These are phyloP conservation scores for Mustelus asterias DNA, from an alignment of 2,113 vertebrate genomes.

Conservation along the genomic window DNA sequence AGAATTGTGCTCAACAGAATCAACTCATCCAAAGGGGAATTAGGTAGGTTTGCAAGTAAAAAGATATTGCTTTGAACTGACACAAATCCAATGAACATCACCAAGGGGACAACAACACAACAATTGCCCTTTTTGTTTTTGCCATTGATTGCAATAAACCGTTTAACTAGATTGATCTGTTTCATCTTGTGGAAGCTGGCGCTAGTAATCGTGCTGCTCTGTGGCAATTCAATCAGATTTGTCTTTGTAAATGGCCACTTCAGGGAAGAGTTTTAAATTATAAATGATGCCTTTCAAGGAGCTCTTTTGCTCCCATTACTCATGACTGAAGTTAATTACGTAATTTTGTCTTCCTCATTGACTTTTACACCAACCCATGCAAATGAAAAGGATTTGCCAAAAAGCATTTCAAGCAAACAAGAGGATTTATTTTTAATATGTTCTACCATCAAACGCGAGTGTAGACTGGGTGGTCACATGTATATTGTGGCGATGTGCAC, in stretches of 20 bases:
- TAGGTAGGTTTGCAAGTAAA: not conserved
- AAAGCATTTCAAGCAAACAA: not conserved
- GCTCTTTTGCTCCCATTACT: not conserved
- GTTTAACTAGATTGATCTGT: not conserved
- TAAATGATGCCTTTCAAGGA: not conserved
- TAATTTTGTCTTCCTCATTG: not conserved
- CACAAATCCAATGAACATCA: conserved; percentile 11
- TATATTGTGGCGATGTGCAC: too few relatives aligned
- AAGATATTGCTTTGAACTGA: not conserved
- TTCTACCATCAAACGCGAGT: not conserved
- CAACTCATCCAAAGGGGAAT: not conserved
- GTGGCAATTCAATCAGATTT: not conserved
- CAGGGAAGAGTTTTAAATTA: not conserved
- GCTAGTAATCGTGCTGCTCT: not conserved
- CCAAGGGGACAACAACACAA: not conserved
- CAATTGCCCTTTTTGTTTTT: conserved; percentile 1
- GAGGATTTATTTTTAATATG: not conserved
- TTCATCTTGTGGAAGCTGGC: not conserved
- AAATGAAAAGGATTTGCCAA: not conserved
- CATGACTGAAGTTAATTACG: not conserved
- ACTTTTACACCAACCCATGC: not conserved
- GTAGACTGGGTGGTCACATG: too few relatives aligned
- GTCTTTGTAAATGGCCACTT: not conserved
- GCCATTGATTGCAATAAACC: not conserved
- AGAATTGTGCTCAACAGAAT: not conserved